These are phyloP conservation scores for Alligator sinensis DNA, from an alignment of 2,113 vertebrate genomes.

Conservation along the genomic window DNA sequence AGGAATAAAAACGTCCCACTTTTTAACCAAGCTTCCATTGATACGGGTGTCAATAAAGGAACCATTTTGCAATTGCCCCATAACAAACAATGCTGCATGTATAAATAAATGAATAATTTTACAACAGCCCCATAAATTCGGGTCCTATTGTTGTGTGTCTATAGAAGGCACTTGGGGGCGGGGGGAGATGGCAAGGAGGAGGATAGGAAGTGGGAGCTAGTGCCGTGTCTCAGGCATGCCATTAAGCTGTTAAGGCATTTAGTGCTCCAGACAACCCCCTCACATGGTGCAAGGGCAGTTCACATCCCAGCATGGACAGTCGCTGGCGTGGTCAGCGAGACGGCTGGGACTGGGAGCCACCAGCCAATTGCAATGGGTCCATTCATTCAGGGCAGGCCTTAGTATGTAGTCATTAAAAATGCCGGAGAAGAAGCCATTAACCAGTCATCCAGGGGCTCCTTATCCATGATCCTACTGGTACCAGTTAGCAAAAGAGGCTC, in stretches of 20 bases:
- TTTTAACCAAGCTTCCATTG: not conserved
- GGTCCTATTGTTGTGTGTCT: not conserved
- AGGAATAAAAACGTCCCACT: not conserved
- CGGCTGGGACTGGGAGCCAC: not conserved
- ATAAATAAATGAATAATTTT: conserved; percentile 45
- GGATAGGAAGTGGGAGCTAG: conserved; percentile 9
- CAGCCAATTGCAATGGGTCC: not conserved
- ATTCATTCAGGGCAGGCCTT: not conserved
- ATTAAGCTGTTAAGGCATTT: conserved; percentile 81
- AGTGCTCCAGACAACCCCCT: conserved; percentile 56
- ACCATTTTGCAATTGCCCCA: not conserved
- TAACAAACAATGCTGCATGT: too few relatives aligned
- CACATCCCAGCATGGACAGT: conserved; percentile 72
- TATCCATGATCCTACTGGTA: not conserved
- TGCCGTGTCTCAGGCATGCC: not conserved
- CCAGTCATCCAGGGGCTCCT: not conserved
- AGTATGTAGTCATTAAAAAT: conserved; percentile 17
- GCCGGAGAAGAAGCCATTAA: not conserved
- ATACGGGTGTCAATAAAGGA: not conserved
- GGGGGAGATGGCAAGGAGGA: not conserved
- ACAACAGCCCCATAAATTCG: conserved; percentile 37
- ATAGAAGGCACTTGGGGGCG: not conserved
- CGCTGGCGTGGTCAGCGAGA: conserved; percentile 11
- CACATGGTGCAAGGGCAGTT: conserved; percentile 78
- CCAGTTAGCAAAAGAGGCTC: not conserved